Conservation (phyloP, 2,888 invertebrate species). For the Ochropacha duplaris region DNA sequence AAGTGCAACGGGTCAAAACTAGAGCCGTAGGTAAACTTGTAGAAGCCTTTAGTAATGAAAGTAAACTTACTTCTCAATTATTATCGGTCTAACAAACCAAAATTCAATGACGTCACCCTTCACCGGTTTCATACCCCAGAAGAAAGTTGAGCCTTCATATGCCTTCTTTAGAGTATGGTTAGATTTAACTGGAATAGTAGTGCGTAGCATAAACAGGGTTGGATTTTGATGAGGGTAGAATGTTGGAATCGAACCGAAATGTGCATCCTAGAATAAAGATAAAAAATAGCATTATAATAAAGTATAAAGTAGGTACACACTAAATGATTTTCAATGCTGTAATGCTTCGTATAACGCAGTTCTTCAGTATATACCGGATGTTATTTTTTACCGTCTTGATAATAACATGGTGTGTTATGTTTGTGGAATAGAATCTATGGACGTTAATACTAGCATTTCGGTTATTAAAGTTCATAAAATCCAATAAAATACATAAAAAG, state of each 20-base stretch:
- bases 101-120: conserved; percentile 91
- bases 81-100: conserved; percentile 88
- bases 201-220: background rate
- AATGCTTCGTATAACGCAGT: background rate
- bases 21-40: too few species aligned
- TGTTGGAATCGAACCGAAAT: conserved; percentile 91
- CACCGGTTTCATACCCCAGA: conserved; percentile 95
- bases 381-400: too few species aligned
- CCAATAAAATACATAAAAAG: too few species aligned
- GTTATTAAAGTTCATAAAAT: too few species aligned
- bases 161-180: conserved; percentile 90
- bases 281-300: background rate
- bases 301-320: background rate
- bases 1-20: conserved; percentile 23
- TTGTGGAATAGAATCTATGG: too few species aligned
- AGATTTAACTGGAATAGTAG: conserved; percentile 88
- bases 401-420: too few species aligned
- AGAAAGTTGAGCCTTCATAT: conserved; percentile 93
- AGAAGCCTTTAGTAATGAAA: background rate
- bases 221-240: conserved; percentile 91
- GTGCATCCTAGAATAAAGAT: conserved; percentile 87
- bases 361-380: too few species aligned
- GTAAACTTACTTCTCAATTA: conserved; percentile 84
- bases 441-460: too few species aligned
- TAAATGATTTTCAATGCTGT: too few species aligned